phyloP scores from a whole-genome alignment of 2,113 vertebrate species.

The Nipponia nippon region DNA sequence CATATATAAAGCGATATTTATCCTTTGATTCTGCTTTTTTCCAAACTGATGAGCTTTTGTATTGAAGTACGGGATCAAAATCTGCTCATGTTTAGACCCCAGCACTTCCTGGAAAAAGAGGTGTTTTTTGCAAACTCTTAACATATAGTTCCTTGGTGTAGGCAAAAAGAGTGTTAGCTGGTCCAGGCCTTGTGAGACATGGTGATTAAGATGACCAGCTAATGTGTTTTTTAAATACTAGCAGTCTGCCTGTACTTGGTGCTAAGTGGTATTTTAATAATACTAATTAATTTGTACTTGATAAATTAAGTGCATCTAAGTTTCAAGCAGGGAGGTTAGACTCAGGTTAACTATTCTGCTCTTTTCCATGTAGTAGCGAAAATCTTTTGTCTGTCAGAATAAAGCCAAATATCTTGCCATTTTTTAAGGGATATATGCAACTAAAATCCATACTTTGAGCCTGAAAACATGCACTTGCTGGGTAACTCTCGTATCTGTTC shows the following conservation, averaged over 20 bases:
- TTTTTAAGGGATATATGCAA: background rate
- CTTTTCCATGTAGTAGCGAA: background rate
- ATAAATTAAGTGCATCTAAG: background rate
- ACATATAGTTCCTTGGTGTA: background rate
- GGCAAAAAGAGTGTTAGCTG: background rate
- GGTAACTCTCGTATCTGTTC: background rate
- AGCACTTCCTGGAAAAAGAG: background rate
- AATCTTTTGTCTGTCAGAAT: background rate
- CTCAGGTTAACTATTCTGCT: background rate
- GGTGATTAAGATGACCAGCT: background rate
- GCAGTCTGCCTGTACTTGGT: background rate
- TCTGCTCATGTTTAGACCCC: background rate
- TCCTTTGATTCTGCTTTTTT: background rate
- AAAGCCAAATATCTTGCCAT: background rate
- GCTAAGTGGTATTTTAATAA: constrained; percentile 41
- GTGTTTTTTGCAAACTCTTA: background rate
- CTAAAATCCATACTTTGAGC: background rate
- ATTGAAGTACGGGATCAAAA: background rate
- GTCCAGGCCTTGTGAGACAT: background rate
- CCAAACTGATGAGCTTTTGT: background rate
- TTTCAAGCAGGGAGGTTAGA: background rate
- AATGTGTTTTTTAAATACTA: constrained; percentile 1
- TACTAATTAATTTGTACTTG: constrained; percentile 22
- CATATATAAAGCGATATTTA: background rate
- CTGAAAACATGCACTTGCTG: background rate